Evolutionary conservation across 2,888 invertebrate species (phyloP).

Genomic region (Argyresthia goedartella): DNA sequence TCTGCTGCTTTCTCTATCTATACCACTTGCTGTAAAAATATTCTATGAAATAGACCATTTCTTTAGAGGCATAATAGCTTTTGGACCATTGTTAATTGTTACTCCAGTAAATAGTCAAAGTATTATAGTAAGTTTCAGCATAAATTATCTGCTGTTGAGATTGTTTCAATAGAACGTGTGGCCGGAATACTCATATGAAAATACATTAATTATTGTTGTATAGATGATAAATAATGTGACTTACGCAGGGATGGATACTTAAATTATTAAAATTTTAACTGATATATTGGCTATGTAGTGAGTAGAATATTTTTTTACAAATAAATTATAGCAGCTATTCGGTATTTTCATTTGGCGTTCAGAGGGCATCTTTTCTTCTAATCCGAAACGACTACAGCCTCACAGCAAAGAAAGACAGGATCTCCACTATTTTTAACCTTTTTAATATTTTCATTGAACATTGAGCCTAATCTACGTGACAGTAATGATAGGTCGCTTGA

Average conservation of each 20-base stretch:
- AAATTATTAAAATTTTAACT: slow-evolving; percentile 72
- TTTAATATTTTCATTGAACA: not conserved
- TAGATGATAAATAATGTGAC: slow-evolving; percentile 71
- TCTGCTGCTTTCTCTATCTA: not conserved
- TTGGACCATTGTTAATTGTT: slow-evolving; percentile 60
- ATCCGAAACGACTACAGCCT: no score
- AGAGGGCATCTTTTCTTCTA: no score
- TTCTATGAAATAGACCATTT: not conserved
- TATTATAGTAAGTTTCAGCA: slow-evolving; percentile 57
- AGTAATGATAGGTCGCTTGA: slow-evolving; percentile 70
- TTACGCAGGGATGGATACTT: slow-evolving; percentile 73
- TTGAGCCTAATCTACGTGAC: slow-evolving; percentile 27
- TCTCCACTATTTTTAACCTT: no score
- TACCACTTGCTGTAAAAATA: no score
- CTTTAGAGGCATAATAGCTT: slow-evolving; percentile 18
- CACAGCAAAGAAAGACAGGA: no score
- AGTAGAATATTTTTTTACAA: slow-evolving; percentile 80
- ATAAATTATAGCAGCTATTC: slow-evolving; percentile 73
- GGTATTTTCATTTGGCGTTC: slow-evolving; percentile 4
- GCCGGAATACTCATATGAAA: slow-evolving; percentile 63
- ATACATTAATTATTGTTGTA: slow-evolving; percentile 63
- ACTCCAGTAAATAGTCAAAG: slow-evolving; percentile 35
- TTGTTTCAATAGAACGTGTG: slow-evolving; percentile 36
- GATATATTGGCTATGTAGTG: slow-evolving; percentile 77
- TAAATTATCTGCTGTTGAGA: slow-evolving; percentile 58